A percentile compares a stretch with the other conserved stretches of the same genome.
These are phyloP conservation scores for Achroia grisella DNA, from an alignment of 1,140 invertebrate species.

Conservation along the genomic window DNA sequence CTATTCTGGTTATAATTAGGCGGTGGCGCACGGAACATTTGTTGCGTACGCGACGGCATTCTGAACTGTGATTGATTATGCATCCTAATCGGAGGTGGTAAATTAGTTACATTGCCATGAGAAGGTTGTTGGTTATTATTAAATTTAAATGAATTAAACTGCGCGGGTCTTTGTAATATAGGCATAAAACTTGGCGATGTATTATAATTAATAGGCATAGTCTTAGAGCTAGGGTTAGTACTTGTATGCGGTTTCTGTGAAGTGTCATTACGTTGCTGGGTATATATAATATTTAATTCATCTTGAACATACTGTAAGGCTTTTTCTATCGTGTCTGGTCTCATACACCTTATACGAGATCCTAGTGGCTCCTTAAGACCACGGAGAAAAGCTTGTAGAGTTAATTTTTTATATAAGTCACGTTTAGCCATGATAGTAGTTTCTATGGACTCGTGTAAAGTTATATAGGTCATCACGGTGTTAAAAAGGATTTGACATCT, in stretches of 20 bases:
- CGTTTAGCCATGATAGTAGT: constrained; percentile 13
- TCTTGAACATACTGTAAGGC: constrained; percentile 20
- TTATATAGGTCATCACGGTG: constrained; percentile 19
- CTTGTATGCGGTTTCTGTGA: neutral
- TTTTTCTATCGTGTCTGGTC: constrained; percentile 12
- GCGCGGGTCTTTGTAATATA: no score
- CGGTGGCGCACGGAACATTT: constrained; percentile 10
- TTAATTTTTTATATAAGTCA: constrained; percentile 6
- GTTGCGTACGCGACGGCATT: constrained; percentile 8
- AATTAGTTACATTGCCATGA: no score
- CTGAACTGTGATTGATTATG: neutral
- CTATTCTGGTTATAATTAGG: constrained; percentile 10
- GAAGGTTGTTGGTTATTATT: neutral
- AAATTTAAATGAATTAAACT: no score
- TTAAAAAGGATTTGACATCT: constrained; percentile 14
- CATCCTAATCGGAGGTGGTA: no score
- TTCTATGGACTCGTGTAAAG: constrained; percentile 7
- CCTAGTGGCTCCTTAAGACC: constrained; percentile 18
- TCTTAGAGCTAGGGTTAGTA: neutral
- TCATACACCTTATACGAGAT: constrained; percentile 19
- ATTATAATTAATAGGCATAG: no score
- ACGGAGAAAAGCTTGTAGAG: constrained; percentile 19
- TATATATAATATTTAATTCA: constrained; percentile 12
- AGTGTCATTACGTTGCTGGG: constrained; percentile 6
- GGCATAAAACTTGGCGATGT: no score